phyloP scores from a whole-genome alignment of 1,140 invertebrate genomes.

The Zaprionus kolodkinae region DNA sequence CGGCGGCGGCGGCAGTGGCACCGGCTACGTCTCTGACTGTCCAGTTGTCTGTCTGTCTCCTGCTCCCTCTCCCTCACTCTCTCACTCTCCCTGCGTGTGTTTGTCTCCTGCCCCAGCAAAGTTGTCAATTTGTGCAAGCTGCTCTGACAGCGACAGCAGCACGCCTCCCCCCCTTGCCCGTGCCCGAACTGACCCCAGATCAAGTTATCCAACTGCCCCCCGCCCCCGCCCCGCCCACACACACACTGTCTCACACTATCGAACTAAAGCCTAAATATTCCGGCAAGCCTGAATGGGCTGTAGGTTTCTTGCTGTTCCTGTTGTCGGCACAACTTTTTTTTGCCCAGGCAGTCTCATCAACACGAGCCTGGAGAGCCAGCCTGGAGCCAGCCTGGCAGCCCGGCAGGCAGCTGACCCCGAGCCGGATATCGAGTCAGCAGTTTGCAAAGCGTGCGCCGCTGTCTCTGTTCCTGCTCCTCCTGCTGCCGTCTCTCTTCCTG shows the following conservation, averaged over 20 bases:
- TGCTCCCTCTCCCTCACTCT: background rate
- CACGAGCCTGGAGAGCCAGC: constrained; percentile 16
- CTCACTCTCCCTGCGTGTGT: background rate
- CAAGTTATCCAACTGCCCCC: constrained; percentile 3
- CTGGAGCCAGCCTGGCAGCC: background rate
- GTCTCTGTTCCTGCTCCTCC: background rate
- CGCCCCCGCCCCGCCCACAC: background rate
- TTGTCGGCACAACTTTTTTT: constrained; percentile 56
- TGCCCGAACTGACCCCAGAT: constrained; percentile 2
- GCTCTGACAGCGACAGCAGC: constrained; percentile 23
- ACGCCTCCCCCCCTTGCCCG: background rate
- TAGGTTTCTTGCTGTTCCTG: constrained; percentile 20
- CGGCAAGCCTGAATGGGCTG: constrained; percentile 59
- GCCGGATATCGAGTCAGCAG: constrained; percentile 71
- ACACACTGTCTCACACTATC: constrained; percentile 27
- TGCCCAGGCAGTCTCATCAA: constrained; percentile 24
- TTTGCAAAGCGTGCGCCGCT: constrained; percentile 21
- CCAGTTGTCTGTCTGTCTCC: background rate
- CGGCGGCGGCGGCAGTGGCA: too few species aligned
- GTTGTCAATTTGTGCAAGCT: constrained; percentile 63
- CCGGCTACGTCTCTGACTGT: background rate
- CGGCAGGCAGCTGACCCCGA: constrained; percentile 14
- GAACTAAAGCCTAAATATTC: constrained; percentile 67
- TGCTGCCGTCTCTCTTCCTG: background rate
- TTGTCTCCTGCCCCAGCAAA: constrained; percentile 31